A percentile compares a stretch with the other conserved stretches of the same genome.
phyloP scores from a whole-genome alignment of 92 coral and sea anemone genomes.

The Meandrina meandrites region DNA sequence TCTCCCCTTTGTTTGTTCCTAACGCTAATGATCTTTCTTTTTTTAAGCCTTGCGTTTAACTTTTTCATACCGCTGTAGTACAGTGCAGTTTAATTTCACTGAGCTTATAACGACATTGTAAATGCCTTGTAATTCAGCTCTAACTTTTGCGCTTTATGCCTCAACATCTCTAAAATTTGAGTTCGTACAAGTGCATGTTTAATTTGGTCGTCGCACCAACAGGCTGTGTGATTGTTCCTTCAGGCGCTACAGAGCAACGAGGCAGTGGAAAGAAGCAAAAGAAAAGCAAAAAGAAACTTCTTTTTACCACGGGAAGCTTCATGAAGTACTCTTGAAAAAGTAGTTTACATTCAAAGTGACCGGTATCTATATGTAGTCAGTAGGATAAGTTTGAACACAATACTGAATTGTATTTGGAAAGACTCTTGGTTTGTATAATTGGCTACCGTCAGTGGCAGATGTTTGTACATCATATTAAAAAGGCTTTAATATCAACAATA shows the following conservation, averaged over 20 bases:
- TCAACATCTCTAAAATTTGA: neutral
- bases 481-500: constrained; percentile 1
- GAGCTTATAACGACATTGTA: neutral
- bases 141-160: neutral
- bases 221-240: constrained; percentile 19
- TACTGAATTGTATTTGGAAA: neutral
- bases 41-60: neutral
- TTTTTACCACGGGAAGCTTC: constrained; percentile 88
- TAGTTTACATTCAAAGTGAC: neutral
- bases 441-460: neutral
- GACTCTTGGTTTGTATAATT: neutral
- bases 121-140: neutral
- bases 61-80: neutral
- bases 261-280: constrained; percentile 61
- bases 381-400: neutral
- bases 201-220: constrained; percentile 1
- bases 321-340: constrained; percentile 69
- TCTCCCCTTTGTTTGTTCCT: neutral
- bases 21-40: neutral
- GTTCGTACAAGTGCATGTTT: neutral
- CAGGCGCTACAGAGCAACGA: constrained; percentile 22
- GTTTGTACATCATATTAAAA: constrained; percentile 7
- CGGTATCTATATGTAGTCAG: neutral
- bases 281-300: constrained; percentile 80
- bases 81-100: neutral